A percentile compares a stretch with the other conserved stretches of the same genome.
phyloP scores from a whole-genome alignment of 1,140 invertebrate species.

The Lepeophtheirus salmonis region DNA sequence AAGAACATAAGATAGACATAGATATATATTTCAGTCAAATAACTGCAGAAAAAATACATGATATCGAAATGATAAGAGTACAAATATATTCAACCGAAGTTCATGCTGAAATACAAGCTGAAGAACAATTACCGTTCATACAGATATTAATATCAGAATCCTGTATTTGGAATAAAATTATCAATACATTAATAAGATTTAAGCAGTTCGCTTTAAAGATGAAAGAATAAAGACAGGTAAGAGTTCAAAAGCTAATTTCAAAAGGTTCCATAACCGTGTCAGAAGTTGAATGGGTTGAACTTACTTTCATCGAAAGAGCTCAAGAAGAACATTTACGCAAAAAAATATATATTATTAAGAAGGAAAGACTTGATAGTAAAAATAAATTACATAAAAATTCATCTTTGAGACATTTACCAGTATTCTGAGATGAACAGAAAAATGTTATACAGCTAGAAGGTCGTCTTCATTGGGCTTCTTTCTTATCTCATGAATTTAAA shows the following conservation, averaged over 20 bases:
- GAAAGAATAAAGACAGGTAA: not conserved
- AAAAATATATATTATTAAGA: not conserved
- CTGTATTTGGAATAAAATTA: not conserved
- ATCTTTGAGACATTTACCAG: not conserved
- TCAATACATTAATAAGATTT: not conserved
- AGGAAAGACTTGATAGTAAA: not conserved
- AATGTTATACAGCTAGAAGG: not conserved
- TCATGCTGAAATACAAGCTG: not conserved
- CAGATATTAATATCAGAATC: not conserved
- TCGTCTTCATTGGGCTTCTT: not conserved
- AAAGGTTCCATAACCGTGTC: not conserved
- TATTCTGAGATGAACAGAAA: not conserved
- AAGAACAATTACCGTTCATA: not conserved
- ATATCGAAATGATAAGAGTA: not conserved
- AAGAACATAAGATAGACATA: not conserved
- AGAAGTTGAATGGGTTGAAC: slow-evolving; percentile 1
- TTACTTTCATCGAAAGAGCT: not conserved
- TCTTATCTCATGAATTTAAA: slow-evolving; percentile 4
- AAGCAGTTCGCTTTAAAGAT: not conserved
- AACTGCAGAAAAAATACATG: not conserved
- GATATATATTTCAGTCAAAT: slow-evolving; percentile 8
- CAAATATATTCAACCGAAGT: not conserved
- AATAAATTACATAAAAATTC: not conserved
- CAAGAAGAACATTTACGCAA: not conserved
- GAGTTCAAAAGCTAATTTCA: not conserved